Percentiles rank a stretch among this genome's conserved stretches.
Conservation (phyloP, 2,888 invertebrate genomes). For the Temnothorax unifasciatus region DNA sequence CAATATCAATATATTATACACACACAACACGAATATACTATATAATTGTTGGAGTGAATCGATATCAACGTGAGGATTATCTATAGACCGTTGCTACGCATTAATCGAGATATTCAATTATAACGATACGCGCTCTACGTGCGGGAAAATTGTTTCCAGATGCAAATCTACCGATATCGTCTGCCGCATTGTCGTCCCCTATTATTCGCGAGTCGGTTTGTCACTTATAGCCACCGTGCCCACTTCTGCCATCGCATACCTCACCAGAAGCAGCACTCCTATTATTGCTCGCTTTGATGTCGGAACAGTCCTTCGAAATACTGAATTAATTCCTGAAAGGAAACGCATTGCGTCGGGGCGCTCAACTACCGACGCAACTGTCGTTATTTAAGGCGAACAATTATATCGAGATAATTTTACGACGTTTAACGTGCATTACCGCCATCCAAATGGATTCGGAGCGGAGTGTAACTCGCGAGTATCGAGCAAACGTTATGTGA, state of each 20-base stretch:
- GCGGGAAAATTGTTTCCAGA: slow-evolving; percentile 48
- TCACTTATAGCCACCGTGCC: slow-evolving; percentile 60
- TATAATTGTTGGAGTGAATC: neutral
- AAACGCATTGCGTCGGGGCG: slow-evolving; percentile 23
- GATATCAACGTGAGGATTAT: slow-evolving; percentile 29
- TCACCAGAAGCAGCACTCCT: slow-evolving; percentile 47
- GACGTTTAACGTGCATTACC: slow-evolving; percentile 48
- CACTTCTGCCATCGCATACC: slow-evolving; percentile 54
- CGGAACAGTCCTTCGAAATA: slow-evolving; percentile 48
- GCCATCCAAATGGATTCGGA: slow-evolving; percentile 46
- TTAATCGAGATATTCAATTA: slow-evolving; percentile 44
- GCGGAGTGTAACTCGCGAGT: slow-evolving; percentile 27
- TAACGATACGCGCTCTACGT: slow-evolving; percentile 21
- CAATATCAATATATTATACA: neutral
- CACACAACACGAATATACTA: neutral
- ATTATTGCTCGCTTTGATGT: slow-evolving; percentile 60
- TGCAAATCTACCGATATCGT: slow-evolving; percentile 41
- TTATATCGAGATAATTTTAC: slow-evolving; percentile 52
- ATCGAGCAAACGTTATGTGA: slow-evolving; percentile 45
- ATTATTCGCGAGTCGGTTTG: slow-evolving; percentile 63
- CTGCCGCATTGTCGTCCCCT: slow-evolving; percentile 42
- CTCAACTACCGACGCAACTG: slow-evolving; percentile 4
- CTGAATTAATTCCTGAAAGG: slow-evolving; percentile 43
- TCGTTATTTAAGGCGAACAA: slow-evolving; percentile 32
- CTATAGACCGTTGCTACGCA: slow-evolving; percentile 7